These are phyloP conservation scores for Chiroxiphia lanceolata DNA, from an alignment of 2,797 vertebrate species.

Conservation along the genomic window DNA sequence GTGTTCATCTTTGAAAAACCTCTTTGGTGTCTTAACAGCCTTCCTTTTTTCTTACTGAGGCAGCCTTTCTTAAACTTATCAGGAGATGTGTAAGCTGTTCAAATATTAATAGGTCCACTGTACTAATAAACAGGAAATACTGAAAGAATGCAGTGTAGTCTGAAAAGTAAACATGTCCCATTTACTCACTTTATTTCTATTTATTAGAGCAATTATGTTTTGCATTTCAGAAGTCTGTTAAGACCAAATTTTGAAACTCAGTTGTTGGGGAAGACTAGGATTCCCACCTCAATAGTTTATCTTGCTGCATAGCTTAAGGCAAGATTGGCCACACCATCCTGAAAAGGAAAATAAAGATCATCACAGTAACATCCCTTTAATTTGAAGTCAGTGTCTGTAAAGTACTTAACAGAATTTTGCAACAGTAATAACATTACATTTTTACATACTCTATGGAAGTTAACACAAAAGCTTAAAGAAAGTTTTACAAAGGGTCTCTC, in stretches of 20 bases:
- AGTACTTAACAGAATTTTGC: background rate
- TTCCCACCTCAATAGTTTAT: background rate
- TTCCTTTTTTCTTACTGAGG: background rate
- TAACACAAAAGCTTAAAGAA: constrained; percentile 39
- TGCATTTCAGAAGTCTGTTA: background rate
- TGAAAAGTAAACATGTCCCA: background rate
- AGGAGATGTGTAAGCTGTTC: background rate
- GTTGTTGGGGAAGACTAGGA: background rate
- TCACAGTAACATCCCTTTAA: background rate
- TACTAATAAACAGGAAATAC: background rate
- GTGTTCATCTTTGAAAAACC: background rate
- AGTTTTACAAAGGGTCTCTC: constrained; percentile 42
- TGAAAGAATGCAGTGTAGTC: background rate
- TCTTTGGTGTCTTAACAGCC: background rate
- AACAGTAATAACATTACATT: background rate
- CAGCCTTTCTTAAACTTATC: background rate
- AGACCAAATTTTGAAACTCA: background rate
- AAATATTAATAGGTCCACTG: background rate
- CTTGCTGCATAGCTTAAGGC: background rate
- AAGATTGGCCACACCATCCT: background rate
- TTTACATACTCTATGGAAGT: background rate
- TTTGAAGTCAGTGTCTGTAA: background rate
- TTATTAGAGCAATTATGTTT: background rate
- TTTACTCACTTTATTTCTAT: background rate
- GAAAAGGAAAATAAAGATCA: background rate